Evolutionary conservation across 2,888 invertebrate species (phyloP).

Genomic region (Polyommatus iphigenia): DNA sequence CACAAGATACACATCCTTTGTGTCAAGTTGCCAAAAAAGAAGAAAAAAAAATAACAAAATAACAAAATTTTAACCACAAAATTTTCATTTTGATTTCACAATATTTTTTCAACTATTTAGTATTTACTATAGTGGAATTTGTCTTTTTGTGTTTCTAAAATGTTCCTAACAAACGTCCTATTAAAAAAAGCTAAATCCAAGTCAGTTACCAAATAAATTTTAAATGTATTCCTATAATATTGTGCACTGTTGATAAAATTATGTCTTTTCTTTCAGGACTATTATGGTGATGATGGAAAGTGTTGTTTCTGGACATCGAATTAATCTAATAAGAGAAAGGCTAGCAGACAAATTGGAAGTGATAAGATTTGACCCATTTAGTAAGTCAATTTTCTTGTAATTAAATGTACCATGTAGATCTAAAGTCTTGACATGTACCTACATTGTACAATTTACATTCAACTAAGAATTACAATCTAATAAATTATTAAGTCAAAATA

Average conservation of each 20-base stretch:
- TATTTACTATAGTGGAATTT: not conserved
- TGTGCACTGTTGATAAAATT: not conserved
- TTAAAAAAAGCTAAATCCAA: conserved; percentile 88
- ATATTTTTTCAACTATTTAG: not conserved
- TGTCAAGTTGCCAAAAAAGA: no score
- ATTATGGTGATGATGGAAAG: conserved; percentile 91
- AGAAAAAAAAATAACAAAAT: not conserved
- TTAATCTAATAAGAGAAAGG: conserved; percentile 84
- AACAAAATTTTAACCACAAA: not conserved
- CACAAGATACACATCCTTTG: no score
- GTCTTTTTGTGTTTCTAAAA: conserved; percentile 46
- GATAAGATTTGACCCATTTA: conserved; percentile 87
- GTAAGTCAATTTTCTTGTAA: conserved; percentile 75
- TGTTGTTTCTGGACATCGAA: conserved; percentile 87
- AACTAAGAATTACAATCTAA: no score
- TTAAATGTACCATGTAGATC: no score
- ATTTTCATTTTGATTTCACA: no score
- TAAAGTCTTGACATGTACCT: no score
- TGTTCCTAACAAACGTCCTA: conserved; percentile 86
- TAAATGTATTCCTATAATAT: not conserved
- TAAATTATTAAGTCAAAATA: no score
- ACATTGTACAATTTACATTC: no score
- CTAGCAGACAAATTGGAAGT: conserved; percentile 89
- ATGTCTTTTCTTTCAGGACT: conserved; percentile 72
- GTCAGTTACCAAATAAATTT: conserved; percentile 71